Percentiles rank a stretch among this genome's conserved stretches.
phyloP scores from a whole-genome alignment of 1,140 invertebrate species.

The Zaprionus taronus region DNA sequence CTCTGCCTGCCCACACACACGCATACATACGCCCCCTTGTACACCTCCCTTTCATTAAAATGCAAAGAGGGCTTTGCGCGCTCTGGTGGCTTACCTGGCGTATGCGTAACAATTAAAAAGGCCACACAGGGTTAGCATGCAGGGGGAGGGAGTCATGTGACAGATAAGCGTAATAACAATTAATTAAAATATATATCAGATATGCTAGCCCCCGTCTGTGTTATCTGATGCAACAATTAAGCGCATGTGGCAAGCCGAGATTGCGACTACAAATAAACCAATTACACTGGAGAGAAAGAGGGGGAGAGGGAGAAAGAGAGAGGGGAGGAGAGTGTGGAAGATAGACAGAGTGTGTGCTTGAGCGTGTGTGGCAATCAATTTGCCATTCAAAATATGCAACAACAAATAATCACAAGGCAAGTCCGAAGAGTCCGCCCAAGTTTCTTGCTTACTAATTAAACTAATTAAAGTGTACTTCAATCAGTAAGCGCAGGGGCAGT shows the following conservation, averaged over 20 bases:
- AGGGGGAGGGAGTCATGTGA: slow-evolving; percentile 46
- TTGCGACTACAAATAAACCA: slow-evolving; percentile 54
- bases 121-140: slow-evolving; percentile 28
- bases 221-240: slow-evolving; percentile 49
- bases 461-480: slow-evolving; percentile 70
- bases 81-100: slow-evolving; percentile 48
- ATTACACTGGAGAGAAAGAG: slow-evolving; percentile 28
- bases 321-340: not conserved
- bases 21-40: slow-evolving; percentile 9
- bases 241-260: slow-evolving; percentile 27
- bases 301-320: not conserved
- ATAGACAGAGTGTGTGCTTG: not conserved
- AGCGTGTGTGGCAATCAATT: slow-evolving; percentile 42
- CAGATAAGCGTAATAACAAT: slow-evolving; percentile 76
- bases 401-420: slow-evolving; percentile 50
- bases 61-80: slow-evolving; percentile 56
- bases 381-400: slow-evolving; percentile 34
- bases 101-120: slow-evolving; percentile 71
- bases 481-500: not conserved
- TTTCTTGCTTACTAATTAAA: slow-evolving; percentile 73
- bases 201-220: slow-evolving; percentile 24
- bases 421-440: slow-evolving; percentile 28
- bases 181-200: slow-evolving; percentile 74
- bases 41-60: slow-evolving; percentile 47
- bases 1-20: not conserved